Base-by-base conservation (phyloP, 1,140 invertebrate species). In the Nixonia krombeini region DNA sequence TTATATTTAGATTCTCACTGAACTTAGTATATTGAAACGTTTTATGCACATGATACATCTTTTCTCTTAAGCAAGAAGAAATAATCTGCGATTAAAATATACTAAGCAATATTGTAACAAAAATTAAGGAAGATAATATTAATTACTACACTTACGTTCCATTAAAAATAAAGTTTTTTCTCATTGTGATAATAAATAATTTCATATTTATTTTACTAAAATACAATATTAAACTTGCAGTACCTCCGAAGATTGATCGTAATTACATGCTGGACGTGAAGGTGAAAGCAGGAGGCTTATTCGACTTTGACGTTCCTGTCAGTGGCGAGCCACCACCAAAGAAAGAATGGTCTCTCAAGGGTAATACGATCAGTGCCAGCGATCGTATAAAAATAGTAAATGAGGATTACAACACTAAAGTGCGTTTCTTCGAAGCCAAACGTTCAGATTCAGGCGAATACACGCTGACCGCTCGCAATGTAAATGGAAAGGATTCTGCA, bases 261-360 rank as follows among this genome's bases (percentile, higher is more conserved):
- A 96, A 96, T 82, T 94, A 94, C 59, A 92, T 99, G 88, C 85
- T 93, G 46, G 94, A 99, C 79, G 92, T 99, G 67, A 97, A 96
- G 75, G 90, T 97, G 40, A 91, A 92, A 63, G 96, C 95, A 28
- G 97, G 98, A 33, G 92, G 95, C 78, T 92, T 93, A 80, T 96
- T 98, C 82, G 94, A 97, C 77, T 92, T 98, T 67, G 93, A 96
- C 76, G 94, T 99, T 1, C 96, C 96, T 12, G 96, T 98, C 21
- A 91, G 87, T 67, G 98, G 96, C 23, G 96, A 98, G 83, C 97
- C 97, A 0, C 93, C 94, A 55, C 96, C 98, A 67, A 91, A 87
- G 13, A 98, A 98, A 73, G 92, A 94, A 86, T 99, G 97, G 97
- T 88, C 88, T 1, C 87, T 96, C 44, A 94, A 94, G 68, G 96